These are phyloP conservation scores for Drosophila atripex DNA, from an alignment of 2,888 invertebrate genomes.

Conservation along the genomic window DNA sequence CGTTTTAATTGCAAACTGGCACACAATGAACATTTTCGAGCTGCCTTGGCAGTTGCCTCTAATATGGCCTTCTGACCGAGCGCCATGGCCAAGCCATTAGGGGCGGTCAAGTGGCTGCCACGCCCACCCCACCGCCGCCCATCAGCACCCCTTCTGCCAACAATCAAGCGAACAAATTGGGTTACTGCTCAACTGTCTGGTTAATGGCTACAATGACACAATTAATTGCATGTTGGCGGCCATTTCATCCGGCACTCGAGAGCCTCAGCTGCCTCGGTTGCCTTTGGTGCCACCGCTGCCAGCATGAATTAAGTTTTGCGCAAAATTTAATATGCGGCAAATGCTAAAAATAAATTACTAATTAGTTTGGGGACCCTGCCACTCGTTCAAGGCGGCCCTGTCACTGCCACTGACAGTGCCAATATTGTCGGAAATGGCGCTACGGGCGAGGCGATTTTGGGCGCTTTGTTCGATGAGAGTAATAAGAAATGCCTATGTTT, in stretches of 20 bases:
- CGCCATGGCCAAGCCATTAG: slow-evolving; percentile 61
- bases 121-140: slow-evolving; percentile 3
- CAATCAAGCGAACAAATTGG: slow-evolving; percentile 78
- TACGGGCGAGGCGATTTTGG: background rate
- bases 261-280: slow-evolving; percentile 56
- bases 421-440: background rate
- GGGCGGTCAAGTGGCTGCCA: slow-evolving; percentile 58
- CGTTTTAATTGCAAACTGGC: slow-evolving; percentile 75
- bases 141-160: slow-evolving; percentile 17
- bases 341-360: slow-evolving; percentile 69
- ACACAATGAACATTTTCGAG: slow-evolving; percentile 55
- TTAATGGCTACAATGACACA: slow-evolving; percentile 78
- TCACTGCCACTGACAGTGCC: background rate
- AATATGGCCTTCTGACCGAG: slow-evolving; percentile 22
- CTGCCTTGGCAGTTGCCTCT: slow-evolving; percentile 39
- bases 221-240: slow-evolving; percentile 70
- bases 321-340: slow-evolving; percentile 64
- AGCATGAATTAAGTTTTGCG: slow-evolving; percentile 64
- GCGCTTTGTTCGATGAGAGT: too few species aligned
- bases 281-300: slow-evolving; percentile 46
- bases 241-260: slow-evolving; percentile 30
- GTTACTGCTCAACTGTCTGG: slow-evolving; percentile 79
- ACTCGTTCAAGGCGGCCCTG: background rate
- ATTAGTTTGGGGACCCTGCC: slow-evolving; percentile 38
- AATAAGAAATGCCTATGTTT: too few species aligned